Base-by-base conservation (phyloP, 2,888 invertebrate species). In the Cephus rjabovi region DNA sequence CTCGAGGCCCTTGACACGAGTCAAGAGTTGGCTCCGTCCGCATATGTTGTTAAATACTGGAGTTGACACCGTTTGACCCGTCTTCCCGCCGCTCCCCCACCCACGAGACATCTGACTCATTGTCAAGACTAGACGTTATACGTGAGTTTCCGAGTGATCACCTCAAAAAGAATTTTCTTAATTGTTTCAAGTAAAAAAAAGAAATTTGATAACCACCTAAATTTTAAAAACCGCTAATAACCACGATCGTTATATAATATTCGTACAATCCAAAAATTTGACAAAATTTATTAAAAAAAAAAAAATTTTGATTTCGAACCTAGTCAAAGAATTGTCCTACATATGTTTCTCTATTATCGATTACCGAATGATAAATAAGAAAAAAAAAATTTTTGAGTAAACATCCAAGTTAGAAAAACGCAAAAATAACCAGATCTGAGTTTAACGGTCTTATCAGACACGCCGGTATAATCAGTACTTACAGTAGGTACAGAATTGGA, bases 31-130 rank as follows among this genome's bases (percentile, higher is more conserved):
- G 73, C 76, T 82, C 81, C 82, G 82, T 80, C 82, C 84, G 80
- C 83, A 85, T 80, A 83, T 88, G 89, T 89, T 87, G 88, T 88
- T 90, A 89, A 90, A 90, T 90, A 89, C 87, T 83, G 83, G 86
- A 90, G 87, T 90, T 90, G 89, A 90, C 90, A 90, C 88, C 89
- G 84, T 89, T 90, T 90, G 87, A 90, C 90, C 90, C 86, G 89
- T 87, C 90, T 88, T 89, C 86, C 90, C 89, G 86, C 83, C 77
- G 78, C 69, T 34, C 80, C 82, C 84, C 76, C 76, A 31, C 77
- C 70, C 34, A 12, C 76, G 81, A 73, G 81, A 80, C 77, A 80
- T 84, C 83, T 86, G 86, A 86, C 84, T 87, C 85, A 81, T 56
- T 56, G 56, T 56, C 23, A 56, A 56, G 56, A 23, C 56, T 56